Base-by-base conservation (phyloP, 1,140 invertebrate genomes). In the Caenorhabditis briggsae region DNA sequence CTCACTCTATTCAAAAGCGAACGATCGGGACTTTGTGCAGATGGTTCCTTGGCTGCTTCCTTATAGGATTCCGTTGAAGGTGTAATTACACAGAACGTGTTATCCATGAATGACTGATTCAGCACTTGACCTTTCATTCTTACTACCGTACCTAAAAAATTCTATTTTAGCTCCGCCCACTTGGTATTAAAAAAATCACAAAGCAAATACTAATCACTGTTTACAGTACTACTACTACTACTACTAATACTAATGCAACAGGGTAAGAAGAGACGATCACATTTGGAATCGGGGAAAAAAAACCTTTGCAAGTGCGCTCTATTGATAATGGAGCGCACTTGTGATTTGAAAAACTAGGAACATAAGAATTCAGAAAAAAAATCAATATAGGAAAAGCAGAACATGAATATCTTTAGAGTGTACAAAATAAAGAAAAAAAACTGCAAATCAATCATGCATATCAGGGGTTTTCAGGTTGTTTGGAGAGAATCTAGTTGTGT, bases 141-240 rank as follows among this genome's bases (percentile, higher is more conserved):
- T 20, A 92, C 86, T n/a, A 92, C 65, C n/a, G 88, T 89, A 53
- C 90, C 90, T 91, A 56, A 83, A 89, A 84, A 82, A 2, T 53
- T 2, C 11, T 25, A 53, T 23, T 78, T 46, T 5, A 14, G 41
- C 16, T 46, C 41, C 12, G 16, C 25, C 50, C 53, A 50, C 12
- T 46, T 5, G 9, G 43, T 14, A 5, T 53, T 18, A 3, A 33
- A 2, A 8, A 3, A 53, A 46, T 78, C 64, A 78, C 46, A 78
- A 78, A 78, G 70, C 70, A 78, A 5, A 50, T 33, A 78, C 70
- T 78, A 78, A 78, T 50, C 70, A 78, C 70, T 78, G 33, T 50
- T 46, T 78, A 70, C 20, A 78, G 43, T 43, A 70, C 64, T 33
- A 78, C 70, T 78, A 78, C 58, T 6, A 25, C 58, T n/a, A 61